A percentile compares a stretch with the other conserved stretches of the same genome.
Conservation (phyloP, 2,113 vertebrate genomes). For the Saguinus midas region DNA sequence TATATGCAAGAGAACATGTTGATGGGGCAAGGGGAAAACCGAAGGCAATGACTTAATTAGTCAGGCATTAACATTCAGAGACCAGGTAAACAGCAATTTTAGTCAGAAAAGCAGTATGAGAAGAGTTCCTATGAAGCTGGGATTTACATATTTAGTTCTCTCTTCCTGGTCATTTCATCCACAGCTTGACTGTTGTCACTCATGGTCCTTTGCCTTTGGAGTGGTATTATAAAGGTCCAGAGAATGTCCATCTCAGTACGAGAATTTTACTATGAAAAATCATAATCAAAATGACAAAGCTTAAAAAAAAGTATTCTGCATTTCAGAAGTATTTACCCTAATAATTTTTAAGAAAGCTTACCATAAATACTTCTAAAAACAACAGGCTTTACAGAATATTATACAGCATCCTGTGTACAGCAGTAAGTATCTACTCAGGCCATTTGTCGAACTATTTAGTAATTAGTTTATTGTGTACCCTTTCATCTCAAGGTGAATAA, state of each 20-base stretch:
- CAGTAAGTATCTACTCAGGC: constrained; percentile 71
- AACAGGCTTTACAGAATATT: constrained; percentile 74
- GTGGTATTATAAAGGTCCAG: constrained; percentile 63
- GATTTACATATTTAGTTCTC: background rate
- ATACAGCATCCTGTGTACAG: constrained; percentile 48
- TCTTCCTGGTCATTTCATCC: background rate
- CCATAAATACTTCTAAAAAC: constrained; percentile 75
- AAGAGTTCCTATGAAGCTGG: constrained; percentile 58
- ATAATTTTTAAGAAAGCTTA: constrained; percentile 63
- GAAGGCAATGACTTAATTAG: constrained; percentile 55
- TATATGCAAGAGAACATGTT: constrained; percentile 32
- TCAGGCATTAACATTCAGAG: constrained; percentile 31
- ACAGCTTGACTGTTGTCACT: constrained; percentile 33
- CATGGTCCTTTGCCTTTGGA: background rate
- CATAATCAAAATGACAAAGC: constrained; percentile 66
- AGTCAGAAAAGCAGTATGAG: constrained; percentile 55
- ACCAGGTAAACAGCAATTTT: constrained; percentile 55
- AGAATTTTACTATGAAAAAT: constrained; percentile 72
- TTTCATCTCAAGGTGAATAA: constrained; percentile 68
- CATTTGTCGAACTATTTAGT: constrained; percentile 58
- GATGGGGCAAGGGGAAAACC: constrained; percentile 47
- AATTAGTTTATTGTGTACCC: constrained; percentile 61
- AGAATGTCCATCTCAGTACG: constrained; percentile 64
- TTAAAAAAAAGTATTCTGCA: constrained; percentile 62
- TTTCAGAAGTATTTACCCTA: constrained; percentile 74